These are phyloP conservation scores for Trimorus sp. DNA, from an alignment of 2,888 invertebrate genomes.

Conservation along the genomic window DNA sequence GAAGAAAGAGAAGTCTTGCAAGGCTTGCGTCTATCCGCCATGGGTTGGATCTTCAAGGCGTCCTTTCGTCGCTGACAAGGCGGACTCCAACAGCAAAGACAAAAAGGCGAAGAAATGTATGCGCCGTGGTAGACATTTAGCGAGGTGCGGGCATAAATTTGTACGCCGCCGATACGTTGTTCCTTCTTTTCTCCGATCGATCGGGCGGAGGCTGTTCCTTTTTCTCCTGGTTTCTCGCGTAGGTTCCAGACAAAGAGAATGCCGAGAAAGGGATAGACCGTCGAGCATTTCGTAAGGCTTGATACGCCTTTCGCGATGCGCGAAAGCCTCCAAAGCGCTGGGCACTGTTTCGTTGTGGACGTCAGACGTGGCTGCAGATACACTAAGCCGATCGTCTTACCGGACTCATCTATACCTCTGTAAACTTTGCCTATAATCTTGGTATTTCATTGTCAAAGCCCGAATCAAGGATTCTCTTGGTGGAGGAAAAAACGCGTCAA, in stretches of 20 bases:
- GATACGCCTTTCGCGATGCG: constrained; percentile 59
- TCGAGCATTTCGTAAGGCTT: constrained; percentile 41
- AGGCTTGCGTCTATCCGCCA: constrained; percentile 52
- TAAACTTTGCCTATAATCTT: constrained; percentile 62
- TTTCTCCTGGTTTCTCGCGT: constrained; percentile 56
- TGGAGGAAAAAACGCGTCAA: neutral
- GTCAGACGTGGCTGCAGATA: constrained; percentile 31
- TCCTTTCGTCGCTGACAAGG: constrained; percentile 64
- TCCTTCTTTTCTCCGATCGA: constrained; percentile 58
- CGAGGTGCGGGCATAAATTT: constrained; percentile 76
- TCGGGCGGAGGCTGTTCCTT: constrained; percentile 61
- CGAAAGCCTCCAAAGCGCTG: constrained; percentile 43
- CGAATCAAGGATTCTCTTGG: constrained; percentile 37
- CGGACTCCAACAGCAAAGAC: constrained; percentile 64
- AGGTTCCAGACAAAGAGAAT: constrained; percentile 53
- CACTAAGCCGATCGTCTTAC: constrained; percentile 23
- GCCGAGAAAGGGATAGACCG: constrained; percentile 33
- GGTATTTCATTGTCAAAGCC: constrained; percentile 62
- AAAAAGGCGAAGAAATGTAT: constrained; percentile 70
- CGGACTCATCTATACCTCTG: constrained; percentile 54
- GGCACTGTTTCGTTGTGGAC: constrained; percentile 30
- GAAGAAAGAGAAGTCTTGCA: constrained; percentile 31
- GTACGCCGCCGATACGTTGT: constrained; percentile 72
- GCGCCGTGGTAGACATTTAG: constrained; percentile 73
- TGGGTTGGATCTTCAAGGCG: constrained; percentile 58